These are phyloP conservation scores for Lumbricus terrestris DNA, from an alignment of 2,888 invertebrate genomes.

Conservation along the genomic window DNA sequence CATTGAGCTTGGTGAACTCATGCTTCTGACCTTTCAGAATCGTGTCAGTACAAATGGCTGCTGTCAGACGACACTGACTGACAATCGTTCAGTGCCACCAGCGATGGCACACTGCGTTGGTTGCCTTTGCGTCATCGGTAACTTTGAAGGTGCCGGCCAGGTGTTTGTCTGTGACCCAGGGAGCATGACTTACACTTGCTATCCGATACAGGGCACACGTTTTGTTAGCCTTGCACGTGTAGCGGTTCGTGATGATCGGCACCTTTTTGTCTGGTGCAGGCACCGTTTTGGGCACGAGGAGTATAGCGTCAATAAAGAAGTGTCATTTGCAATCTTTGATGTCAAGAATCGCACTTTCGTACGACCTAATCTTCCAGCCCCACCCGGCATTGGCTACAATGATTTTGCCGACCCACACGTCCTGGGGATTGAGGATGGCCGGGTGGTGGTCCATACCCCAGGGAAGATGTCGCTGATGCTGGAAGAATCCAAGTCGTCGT, in stretches of 20 bases:
- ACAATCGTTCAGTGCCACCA: conserved; percentile 51
- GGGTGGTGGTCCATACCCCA: conserved; percentile 50
- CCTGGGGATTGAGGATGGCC: conserved; percentile 51
- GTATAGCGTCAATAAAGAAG: conserved; percentile 54
- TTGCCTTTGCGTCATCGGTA: conserved; percentile 51
- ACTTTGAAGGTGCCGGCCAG: conserved; percentile 54
- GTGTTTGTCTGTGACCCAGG: conserved; percentile 51
- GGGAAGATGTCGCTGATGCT: conserved; percentile 51
- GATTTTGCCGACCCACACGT: conserved; percentile 50
- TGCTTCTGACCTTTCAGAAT: conserved; percentile 50
- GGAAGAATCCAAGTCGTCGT: conserved; percentile 51
- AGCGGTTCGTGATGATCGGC: conserved; percentile 48
- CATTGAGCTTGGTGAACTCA: conserved; percentile 47
- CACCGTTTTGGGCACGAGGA: conserved; percentile 55
- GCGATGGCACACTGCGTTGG: conserved; percentile 51
- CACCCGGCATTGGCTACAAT: conserved; percentile 52
- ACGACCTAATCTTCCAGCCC: conserved; percentile 42
- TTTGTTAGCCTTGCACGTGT: conserved; percentile 53
- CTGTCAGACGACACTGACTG: conserved; percentile 54
- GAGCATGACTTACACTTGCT: conserved; percentile 51
- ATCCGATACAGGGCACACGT: conserved; percentile 51
- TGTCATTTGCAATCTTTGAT: conserved; percentile 54
- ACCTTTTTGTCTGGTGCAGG: conserved; percentile 53
- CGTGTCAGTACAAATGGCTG: conserved; percentile 50
- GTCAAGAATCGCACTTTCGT: conserved; percentile 49